Evolutionary conservation across 1,140 invertebrate genomes (phyloP).

Genomic region (Pachyrhynchus sulphureomaculatus): DNA sequence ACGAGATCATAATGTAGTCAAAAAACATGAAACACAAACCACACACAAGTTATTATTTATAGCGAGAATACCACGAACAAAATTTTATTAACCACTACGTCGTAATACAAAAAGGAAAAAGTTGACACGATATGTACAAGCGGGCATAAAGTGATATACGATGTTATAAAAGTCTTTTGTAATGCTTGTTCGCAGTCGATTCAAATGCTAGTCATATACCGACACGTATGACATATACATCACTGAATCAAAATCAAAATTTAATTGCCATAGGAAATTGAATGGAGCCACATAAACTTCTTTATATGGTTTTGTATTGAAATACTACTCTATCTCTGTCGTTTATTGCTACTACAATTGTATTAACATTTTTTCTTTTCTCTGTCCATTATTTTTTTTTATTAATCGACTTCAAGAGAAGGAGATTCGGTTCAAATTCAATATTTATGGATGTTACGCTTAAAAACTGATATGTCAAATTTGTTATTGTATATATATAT

Average conservation of each 20-base stretch:
- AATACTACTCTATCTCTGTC: neutral
- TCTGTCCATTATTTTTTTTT: too few species aligned
- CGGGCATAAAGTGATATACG: neutral
- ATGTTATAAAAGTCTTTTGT: constrained; percentile 8
- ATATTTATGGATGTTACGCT: too few species aligned
- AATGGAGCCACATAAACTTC: neutral
- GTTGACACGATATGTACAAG: constrained; percentile 4
- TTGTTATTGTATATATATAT: too few species aligned
- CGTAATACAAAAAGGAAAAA: constrained; percentile 4
- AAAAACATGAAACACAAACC: too few species aligned
- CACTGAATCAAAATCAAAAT: neutral
- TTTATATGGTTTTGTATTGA: neutral
- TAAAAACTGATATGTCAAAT: too few species aligned
- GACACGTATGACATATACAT: neutral
- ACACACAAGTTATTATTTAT: too few species aligned
- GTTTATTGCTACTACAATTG: neutral
- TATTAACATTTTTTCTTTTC: too few species aligned
- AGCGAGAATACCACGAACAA: too few species aligned
- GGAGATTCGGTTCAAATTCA: too few species aligned
- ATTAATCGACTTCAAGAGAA: too few species aligned
- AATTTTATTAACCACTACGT: neutral
- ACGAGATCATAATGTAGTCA: too few species aligned
- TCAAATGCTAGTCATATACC: neutral
- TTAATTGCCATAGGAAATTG: constrained; percentile 3
- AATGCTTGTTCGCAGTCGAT: neutral